phyloP scores from a whole-genome alignment of 2,113 vertebrate species.

The Aldabrachelys gigantea region DNA sequence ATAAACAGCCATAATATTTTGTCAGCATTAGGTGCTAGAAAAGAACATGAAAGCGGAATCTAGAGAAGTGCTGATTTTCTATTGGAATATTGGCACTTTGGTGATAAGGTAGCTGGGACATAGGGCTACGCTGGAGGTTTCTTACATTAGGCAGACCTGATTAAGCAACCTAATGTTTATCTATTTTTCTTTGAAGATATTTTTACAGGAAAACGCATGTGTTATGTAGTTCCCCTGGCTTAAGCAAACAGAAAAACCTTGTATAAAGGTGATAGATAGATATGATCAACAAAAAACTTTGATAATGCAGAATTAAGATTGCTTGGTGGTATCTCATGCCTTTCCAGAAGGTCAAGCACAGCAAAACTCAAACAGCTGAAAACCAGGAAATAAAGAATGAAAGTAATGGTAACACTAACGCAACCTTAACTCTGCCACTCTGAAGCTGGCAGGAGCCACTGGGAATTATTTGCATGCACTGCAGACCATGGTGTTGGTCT shows the following conservation, averaged over 20 bases:
- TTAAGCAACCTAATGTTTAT: not conserved
- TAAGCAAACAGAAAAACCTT: not conserved
- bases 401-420: not conserved
- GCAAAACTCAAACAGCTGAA: not conserved
- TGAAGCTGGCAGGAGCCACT: not conserved
- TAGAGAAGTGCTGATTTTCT: not conserved
- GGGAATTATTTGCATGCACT: not conserved
- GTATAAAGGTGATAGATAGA: not conserved
- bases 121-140: accelerated
- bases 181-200: not conserved
- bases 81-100: not conserved
- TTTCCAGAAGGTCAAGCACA: not conserved
- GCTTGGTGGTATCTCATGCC: not conserved
- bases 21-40: not conserved
- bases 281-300: not conserved
- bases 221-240: not conserved
- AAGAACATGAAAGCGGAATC: not conserved
- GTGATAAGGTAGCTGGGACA: not conserved
- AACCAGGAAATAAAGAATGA: not conserved
- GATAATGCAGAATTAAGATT: not conserved
- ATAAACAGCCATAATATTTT: not conserved
- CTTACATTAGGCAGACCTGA: not conserved
- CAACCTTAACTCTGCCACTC: not conserved
- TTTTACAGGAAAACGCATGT: not conserved
- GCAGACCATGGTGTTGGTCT: too few relatives aligned